Evolutionary conservation across 2,797 vertebrate genomes (phyloP), one percentile per base, ranked within the genome.

Genomic region (Acrossocheilus fasciatus): DNA sequence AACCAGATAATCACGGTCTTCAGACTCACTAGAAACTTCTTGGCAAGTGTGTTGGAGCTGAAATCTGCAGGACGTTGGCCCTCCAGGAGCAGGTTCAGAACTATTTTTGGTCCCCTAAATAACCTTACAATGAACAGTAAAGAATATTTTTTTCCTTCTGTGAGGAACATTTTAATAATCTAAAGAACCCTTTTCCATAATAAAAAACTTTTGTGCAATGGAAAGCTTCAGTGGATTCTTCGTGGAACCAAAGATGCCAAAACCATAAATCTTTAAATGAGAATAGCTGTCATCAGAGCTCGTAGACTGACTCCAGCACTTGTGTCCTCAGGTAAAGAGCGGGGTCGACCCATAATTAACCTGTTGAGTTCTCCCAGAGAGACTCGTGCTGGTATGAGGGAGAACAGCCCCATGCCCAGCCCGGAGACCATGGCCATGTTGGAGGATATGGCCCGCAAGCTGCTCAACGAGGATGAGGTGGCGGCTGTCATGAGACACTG

Each of bases 401-500:
- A 93, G 81, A 82, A 90, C 82, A 93, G 93, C 6, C 23, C 80
- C 90, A 90, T 92, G 20, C 90, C 95, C 89, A 95, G 88, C 1
- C 86, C 92, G 0, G 95, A 97, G 89, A 94, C 95, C 9, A 92
- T 97, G 92, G 92, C 93, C 0, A 95, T 96, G 2, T 96, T 98
- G 88, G 96, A 98, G 91, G 95, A 97, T 91, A 95, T 97, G 66
- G 97, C 98, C 1, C 92, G 90, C 12, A 95, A 96, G 83, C 95
- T 99, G 82, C 96, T 99, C 82, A 96, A 95, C 41, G 95, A 96
- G 0, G 98, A 99, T 0, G 98, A 99, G 92, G 97, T 97, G 87
- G 91, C 95, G 0, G 98, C 98, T 0, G 94, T 99, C 91, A 96
- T 98, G 91, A 97, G 98, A 88, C 98, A 99, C 94, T 99, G 98